A percentile compares a stretch with the other conserved stretches of the same genome.
Evolutionary conservation across 2,888 invertebrate genomes (phyloP).

Genomic region (Laspeyria flexula): DNA sequence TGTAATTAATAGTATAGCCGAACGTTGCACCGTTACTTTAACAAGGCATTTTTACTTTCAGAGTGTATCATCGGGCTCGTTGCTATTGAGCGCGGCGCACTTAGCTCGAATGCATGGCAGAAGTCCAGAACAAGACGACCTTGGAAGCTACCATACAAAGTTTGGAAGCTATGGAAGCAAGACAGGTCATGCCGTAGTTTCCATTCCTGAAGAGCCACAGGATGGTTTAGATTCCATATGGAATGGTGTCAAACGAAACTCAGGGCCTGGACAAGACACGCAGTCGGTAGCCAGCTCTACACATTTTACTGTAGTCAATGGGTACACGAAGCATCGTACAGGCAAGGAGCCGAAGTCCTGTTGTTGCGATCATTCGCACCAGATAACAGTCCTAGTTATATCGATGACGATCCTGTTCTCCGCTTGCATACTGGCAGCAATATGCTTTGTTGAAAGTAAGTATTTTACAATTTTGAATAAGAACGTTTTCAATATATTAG

Average conservation of each 20-base stretch:
- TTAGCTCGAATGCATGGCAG: slow-evolving; percentile 85
- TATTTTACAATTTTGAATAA: too few relatives aligned
- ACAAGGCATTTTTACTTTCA: slow-evolving; percentile 68
- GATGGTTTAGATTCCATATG: slow-evolving; percentile 73
- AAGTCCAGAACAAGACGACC: slow-evolving; percentile 66
- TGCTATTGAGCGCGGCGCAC: slow-evolving; percentile 92
- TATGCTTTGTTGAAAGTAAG: slow-evolving; percentile 95
- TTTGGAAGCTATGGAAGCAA: slow-evolving; percentile 69
- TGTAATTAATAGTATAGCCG: not conserved
- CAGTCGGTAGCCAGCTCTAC: slow-evolving; percentile 93
- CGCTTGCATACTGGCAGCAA: slow-evolving; percentile 92
- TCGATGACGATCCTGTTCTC: slow-evolving; percentile 94
- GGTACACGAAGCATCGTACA: slow-evolving; percentile 88
- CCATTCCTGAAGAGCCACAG: slow-evolving; percentile 76
- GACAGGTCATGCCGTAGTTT: slow-evolving; percentile 65
- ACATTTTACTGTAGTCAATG: slow-evolving; percentile 95
- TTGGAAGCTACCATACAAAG: slow-evolving; percentile 68
- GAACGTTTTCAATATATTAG: too few relatives aligned
- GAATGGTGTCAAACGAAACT: slow-evolving; percentile 78
- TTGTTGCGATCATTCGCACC: slow-evolving; percentile 91
- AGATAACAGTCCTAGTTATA: slow-evolving; percentile 92
- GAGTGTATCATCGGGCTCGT: slow-evolving; percentile 93
- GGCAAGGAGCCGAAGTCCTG: slow-evolving; percentile 87
- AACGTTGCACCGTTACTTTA: slow-evolving; percentile 4
- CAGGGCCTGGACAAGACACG: slow-evolving; percentile 86